Conservation (phyloP, 2,888 invertebrate genomes). For the Synergus itoensis region DNA sequence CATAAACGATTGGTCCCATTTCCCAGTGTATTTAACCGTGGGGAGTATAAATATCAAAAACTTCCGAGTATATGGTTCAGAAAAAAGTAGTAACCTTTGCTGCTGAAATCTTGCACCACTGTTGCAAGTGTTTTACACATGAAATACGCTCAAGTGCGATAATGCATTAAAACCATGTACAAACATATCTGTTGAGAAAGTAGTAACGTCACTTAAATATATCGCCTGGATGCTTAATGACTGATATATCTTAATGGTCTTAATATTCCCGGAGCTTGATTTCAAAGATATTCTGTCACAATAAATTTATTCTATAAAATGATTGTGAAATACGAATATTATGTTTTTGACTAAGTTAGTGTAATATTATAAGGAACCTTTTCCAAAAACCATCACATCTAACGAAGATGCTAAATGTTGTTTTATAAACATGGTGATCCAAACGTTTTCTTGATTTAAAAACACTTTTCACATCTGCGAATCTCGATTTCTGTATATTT, state of each 20-base stretch:
- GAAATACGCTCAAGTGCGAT: conserved; percentile 28
- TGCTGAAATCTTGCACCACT: conserved; percentile 31
- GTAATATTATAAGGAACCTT: too few relatives aligned
- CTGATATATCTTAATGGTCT: not conserved
- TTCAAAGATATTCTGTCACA: not conserved
- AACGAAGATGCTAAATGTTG: too few relatives aligned
- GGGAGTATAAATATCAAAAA: conserved; percentile 16
- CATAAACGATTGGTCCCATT: not conserved
- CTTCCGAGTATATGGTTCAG: conserved; percentile 7
- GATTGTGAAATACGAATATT: not conserved
- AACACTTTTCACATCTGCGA: not conserved
- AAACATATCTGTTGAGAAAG: conserved; percentile 28
- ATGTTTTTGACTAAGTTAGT: not conserved
- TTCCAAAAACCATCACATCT: too few relatives aligned
- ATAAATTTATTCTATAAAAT: not conserved
- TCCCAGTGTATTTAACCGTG: conserved; percentile 1
- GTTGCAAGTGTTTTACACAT: conserved; percentile 20
- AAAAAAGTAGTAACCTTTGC: conserved; percentile 25
- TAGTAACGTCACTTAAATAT: conserved; percentile 22
- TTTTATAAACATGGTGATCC: too few relatives aligned
- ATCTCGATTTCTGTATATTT: conserved; percentile 1
- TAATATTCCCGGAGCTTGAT: not conserved
- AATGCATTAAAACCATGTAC: conserved; percentile 27
- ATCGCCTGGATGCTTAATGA: not conserved
- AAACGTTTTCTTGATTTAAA: not conserved